Evolutionary conservation across 2,113 vertebrate genomes (phyloP).

Genomic region (Egretta garzetta): DNA sequence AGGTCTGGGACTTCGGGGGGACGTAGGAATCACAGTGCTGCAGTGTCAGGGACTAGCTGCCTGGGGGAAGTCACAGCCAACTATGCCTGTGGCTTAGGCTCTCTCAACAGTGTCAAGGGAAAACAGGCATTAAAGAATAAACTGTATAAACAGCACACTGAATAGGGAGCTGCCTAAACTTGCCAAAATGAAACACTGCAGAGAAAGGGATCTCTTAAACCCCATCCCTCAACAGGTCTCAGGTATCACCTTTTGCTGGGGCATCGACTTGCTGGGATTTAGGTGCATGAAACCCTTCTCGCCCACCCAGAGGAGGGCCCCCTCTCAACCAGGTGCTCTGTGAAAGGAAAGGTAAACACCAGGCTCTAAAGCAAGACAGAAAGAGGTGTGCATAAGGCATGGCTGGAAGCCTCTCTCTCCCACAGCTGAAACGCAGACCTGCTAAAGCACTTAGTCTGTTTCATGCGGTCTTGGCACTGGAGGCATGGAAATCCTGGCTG

Average conservation of each 20-base stretch:
- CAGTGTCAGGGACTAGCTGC: background rate
- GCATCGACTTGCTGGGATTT: fast-evolving
- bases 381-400: fast-evolving
- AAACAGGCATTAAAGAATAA: background rate
- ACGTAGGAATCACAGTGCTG: background rate
- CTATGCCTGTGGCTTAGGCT: background rate
- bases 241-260: fast-evolving
- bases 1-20: fast-evolving
- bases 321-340: background rate
- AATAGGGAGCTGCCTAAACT: background rate
- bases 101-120: background rate
- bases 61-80: background rate
- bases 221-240: background rate
- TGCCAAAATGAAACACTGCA: background rate
- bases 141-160: background rate
- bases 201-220: background rate
- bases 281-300: background rate
- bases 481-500: background rate
- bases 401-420: background rate
- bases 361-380: background rate
- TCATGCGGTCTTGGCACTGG: background rate
- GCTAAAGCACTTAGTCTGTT: background rate
- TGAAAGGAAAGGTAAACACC: background rate
- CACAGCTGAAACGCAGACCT: background rate
- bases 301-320: background rate